Conservation (phyloP, 2,888 invertebrate species). For the Melinopterus prodromus region DNA sequence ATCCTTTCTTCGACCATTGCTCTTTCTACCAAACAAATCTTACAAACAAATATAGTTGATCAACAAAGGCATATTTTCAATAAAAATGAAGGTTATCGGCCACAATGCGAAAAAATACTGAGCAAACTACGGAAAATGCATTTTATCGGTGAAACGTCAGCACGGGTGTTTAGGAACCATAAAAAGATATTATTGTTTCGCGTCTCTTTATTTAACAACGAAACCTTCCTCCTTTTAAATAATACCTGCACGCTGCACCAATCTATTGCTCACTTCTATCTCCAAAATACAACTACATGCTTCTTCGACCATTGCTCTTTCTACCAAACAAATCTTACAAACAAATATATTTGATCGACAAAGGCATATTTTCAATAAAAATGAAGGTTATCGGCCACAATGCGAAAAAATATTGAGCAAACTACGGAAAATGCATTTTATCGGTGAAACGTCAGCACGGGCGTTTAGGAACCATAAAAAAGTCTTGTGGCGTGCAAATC, state of each 20-base stretch:
- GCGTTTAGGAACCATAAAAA: background rate
- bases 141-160: background rate
- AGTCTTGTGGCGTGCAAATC: background rate
- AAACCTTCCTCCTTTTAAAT: background rate
- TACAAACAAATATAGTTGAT: no score
- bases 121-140: background rate
- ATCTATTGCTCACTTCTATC: no score
- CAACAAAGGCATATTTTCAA: background rate
- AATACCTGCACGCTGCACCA: no score
- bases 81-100: background rate
- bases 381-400: background rate
- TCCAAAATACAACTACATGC: no score
- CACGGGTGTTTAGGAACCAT: background rate
- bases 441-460: background rate
- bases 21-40: no score
- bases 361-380: background rate
- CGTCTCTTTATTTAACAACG: background rate
- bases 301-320: no score
- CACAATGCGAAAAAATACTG: background rate
- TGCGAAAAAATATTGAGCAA: background rate
- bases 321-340: no score
- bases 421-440: background rate
- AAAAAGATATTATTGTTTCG: constrained; percentile 29
- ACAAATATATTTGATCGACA: no score
- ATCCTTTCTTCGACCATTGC: no score